Evolutionary conservation across 2,888 invertebrate genomes (phyloP).

Genomic region (Gryllus longicercus): DNA sequence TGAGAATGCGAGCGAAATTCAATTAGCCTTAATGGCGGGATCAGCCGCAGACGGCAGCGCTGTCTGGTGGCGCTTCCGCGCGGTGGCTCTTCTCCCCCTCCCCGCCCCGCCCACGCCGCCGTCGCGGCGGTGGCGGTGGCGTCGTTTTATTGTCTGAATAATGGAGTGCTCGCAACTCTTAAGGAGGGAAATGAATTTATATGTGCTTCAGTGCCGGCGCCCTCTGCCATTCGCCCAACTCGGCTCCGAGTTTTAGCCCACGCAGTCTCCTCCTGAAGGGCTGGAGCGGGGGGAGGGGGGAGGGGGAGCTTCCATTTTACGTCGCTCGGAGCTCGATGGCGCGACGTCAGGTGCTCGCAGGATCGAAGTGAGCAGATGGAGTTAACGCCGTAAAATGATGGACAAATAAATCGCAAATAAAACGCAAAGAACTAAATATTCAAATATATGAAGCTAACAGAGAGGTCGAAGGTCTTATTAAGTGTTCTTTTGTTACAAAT

Average conservation of each 20-base stretch:
- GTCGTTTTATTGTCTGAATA: conserved; percentile 35
- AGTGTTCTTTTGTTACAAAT: not conserved
- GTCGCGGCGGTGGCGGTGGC: conserved; percentile 22
- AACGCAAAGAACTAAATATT: no score
- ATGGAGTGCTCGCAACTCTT: conserved; percentile 29
- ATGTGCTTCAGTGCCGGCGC: not conserved
- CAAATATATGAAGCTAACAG: not conserved
- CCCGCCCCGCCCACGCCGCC: not conserved
- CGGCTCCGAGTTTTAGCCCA: not conserved
- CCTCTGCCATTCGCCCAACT: not conserved
- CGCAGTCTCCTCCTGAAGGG: not conserved
- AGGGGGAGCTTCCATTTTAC: not conserved
- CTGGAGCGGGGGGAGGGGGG: not conserved
- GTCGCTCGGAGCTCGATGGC: not conserved
- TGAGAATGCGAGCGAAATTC: conserved; percentile 48
- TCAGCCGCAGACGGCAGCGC: conserved; percentile 30
- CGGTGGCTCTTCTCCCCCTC: not conserved
- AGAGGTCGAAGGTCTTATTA: not conserved
- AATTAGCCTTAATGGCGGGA: conserved; percentile 56
- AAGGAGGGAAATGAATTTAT: conserved; percentile 17
- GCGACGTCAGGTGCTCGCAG: no score
- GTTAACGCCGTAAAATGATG: no score
- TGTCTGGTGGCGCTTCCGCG: conserved; percentile 17
- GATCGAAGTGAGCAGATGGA: no score
- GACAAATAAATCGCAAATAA: no score